These are phyloP conservation scores for Ceratotherium simum DNA, from an alignment of 2,113 vertebrate species.

Conservation along the genomic window DNA sequence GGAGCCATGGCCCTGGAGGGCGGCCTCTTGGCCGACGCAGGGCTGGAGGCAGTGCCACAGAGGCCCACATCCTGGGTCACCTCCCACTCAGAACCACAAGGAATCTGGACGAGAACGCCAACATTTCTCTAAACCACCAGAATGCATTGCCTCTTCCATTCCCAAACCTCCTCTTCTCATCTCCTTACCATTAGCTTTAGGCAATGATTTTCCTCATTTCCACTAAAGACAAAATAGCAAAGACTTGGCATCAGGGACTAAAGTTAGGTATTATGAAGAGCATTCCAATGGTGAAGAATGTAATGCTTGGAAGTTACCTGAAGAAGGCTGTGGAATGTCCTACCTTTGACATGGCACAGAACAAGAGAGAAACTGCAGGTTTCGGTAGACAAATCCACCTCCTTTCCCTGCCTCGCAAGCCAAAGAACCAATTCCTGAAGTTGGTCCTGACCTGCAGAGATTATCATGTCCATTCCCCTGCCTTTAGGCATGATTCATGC, in stretches of 20 bases:
- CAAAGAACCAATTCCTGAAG: not conserved
- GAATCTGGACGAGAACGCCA: constrained; percentile 71
- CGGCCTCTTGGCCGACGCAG: constrained; percentile 59
- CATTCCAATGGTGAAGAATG: not conserved
- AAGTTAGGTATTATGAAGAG: not conserved
- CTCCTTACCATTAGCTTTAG: not conserved
- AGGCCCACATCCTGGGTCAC: constrained; percentile 75
- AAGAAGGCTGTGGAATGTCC: not conserved
- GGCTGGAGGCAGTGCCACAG: constrained; percentile 38
- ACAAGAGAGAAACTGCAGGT: not conserved
- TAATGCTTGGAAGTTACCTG: not conserved
- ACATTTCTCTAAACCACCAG: constrained; percentile 68
- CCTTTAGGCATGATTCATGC: not conserved
- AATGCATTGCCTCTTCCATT: constrained; percentile 22
- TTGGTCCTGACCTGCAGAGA: not conserved
- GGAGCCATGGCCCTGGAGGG: constrained; percentile 46
- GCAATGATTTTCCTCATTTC: not conserved
- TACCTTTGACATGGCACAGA: not conserved
- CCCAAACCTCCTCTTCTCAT: constrained; percentile 48
- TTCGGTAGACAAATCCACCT: not conserved
- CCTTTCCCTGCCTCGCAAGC: not conserved
- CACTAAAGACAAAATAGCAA: constrained; percentile 46
- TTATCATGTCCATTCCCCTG: not conserved
- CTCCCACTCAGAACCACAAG: constrained; percentile 75
- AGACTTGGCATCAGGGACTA: not conserved